These are phyloP conservation scores for Sorex maritimensis DNA, from an alignment of 2,797 vertebrate genomes.

Conservation along the genomic window DNA sequence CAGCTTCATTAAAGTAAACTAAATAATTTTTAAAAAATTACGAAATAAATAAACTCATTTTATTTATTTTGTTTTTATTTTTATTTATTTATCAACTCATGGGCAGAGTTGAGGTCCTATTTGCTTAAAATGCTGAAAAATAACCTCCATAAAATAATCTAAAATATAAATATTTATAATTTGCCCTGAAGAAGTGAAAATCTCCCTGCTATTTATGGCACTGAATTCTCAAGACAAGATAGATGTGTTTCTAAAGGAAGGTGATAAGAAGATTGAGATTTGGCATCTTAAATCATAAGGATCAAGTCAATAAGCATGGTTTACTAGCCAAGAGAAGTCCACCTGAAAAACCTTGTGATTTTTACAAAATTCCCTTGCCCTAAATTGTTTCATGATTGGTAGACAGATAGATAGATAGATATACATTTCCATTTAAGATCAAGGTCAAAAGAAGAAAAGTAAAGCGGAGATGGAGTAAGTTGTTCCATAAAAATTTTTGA, in stretches of 20 bases:
- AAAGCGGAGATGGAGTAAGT: slow-evolving; percentile 73
- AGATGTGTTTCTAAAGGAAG: slow-evolving; percentile 22
- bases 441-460: slow-evolving; percentile 72
- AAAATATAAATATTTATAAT: background rate
- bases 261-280: background rate
- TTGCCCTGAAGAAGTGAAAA: background rate
- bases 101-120: background rate
- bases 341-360: background rate
- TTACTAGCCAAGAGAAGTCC: background rate
- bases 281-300: background rate
- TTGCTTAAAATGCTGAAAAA: background rate
- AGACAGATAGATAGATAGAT: too few relatives aligned
- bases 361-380: slow-evolving; percentile 13
- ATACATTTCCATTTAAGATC: slow-evolving; percentile 60
- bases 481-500: slow-evolving; percentile 87
- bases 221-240: background rate
- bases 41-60: too few relatives aligned
- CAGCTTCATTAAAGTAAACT: too few relatives aligned
- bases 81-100: too few relatives aligned
- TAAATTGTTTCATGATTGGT: background rate
- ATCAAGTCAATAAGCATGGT: slow-evolving; percentile 4
- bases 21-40: too few relatives aligned
- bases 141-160: background rate
- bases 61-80: too few relatives aligned
- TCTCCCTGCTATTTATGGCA: background rate